A percentile compares a stretch with the other conserved stretches of the same genome.
Conservation (phyloP, 2,797 vertebrate genomes). For the Botia almorhae region DNA sequence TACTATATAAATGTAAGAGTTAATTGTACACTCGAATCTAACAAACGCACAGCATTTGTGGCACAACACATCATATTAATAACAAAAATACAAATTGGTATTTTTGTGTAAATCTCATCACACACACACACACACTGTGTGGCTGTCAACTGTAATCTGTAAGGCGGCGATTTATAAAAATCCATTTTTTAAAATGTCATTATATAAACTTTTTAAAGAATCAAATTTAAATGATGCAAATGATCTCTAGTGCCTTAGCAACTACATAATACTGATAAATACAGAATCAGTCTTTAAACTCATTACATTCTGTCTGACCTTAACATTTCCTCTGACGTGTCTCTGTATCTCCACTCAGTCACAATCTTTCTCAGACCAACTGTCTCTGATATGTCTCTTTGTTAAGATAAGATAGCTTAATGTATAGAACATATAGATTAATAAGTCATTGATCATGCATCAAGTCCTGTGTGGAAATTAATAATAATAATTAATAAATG, state of each 20-base stretch:
- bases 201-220: constrained; percentile 40
- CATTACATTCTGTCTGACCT: background rate
- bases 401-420: constrained; percentile 65
- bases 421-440: constrained; percentile 62
- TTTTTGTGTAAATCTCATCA: constrained; percentile 60
- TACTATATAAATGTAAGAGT: constrained; percentile 85
- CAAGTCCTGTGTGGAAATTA: constrained; percentile 49
- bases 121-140: too few relatives aligned
- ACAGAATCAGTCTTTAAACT: constrained; percentile 52
- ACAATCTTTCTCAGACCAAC: constrained; percentile 18
- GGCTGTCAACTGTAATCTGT: constrained; percentile 47
- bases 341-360: background rate
- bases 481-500: too few relatives aligned
- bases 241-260: constrained; percentile 59
- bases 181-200: constrained; percentile 78
- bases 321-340: constrained; percentile 7
- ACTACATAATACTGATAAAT: constrained; percentile 65
- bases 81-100: constrained; percentile 58
- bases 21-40: constrained; percentile 86
- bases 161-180: constrained; percentile 69
- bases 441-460: constrained; percentile 67
- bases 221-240: constrained; percentile 73
- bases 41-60: constrained; percentile 94
- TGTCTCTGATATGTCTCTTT: constrained; percentile 58
- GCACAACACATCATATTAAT: constrained; percentile 74